Evolutionary conservation across 2,113 vertebrate genomes (phyloP).

Genomic region (Aspiorhynchus laticeps): DNA sequence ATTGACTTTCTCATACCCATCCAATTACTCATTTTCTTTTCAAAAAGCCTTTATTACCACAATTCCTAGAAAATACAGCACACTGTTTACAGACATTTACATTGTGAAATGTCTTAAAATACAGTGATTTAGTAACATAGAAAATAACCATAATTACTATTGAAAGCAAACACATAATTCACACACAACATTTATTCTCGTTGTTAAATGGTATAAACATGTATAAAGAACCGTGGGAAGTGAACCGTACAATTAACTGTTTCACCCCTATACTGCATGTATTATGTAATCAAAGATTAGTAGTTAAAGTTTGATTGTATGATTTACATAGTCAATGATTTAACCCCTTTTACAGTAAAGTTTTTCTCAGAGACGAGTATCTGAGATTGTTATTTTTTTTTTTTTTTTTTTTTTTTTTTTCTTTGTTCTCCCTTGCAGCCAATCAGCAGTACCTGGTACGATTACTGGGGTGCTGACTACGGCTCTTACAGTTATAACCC

Average conservation of each 20-base stretch:
- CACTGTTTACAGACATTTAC: background rate
- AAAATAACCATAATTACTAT: background rate
- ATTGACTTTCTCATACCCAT: background rate
- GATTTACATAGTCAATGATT: background rate
- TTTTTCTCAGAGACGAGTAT: background rate
- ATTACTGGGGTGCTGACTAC: slow-evolving; percentile 98
- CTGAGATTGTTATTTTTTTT: slow-evolving; percentile 35
- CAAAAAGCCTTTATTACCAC: background rate
- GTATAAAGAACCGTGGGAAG: background rate
- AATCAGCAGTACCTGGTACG: slow-evolving; percentile 99
- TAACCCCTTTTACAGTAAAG: background rate
- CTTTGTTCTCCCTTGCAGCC: slow-evolving; percentile 77
- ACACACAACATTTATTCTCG: background rate
- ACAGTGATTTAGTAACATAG: background rate
- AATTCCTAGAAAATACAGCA: background rate
- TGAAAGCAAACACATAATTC: background rate
- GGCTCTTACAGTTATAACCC: slow-evolving; percentile 97
- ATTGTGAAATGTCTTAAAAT: background rate
- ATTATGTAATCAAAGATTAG: background rate
- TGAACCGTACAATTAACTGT: background rate
- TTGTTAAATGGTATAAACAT: background rate
- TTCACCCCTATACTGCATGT: background rate
- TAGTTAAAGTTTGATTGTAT: background rate
- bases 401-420: slow-evolving; percentile 14
- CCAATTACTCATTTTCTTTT: background rate